Evolutionary conservation across 2,113 vertebrate genomes (phyloP), one percentile per base, ranked within the genome.

Genomic region (Triplophysa dalaica): DNA sequence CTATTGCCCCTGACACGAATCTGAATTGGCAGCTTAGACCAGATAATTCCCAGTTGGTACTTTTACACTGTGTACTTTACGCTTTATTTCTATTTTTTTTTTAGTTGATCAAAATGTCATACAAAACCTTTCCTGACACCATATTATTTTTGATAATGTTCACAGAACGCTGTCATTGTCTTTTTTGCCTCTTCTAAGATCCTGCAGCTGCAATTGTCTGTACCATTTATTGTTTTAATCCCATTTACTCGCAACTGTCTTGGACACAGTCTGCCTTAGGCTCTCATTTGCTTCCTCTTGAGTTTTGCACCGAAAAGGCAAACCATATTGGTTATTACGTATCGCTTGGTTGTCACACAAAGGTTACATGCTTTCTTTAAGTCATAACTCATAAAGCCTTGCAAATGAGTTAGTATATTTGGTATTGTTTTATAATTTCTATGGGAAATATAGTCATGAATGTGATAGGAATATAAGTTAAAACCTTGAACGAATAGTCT

Each of bases 171-270:
- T 21, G 4, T 33, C 3, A 13, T 60, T 74, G 58, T n/a, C 9
- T 52, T 10, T 56, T 70, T 29, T 58, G 17, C n/a, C 33, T 74
- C 8, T 56, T 8, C 33, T 61, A 12, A 14, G 12, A 8, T 8
- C n/a, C 13, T 24, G 22, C 12, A 4, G 33, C 14, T 45, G 24
- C n/a, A 61, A 24, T 22, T 12, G n/a, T 45, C n/a, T 61, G 13
- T 13, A 45, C 38, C 38, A 16, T 61, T 74, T 74, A 22, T 74
- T 61, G 70, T 38, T 74, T 38, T 74, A 74, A 74, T 74, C 10
- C n/a, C 14, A 74, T 74, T 74, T 62, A 1, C 56, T 21, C 41
- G 7, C 14, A 6, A 56, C 70, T 45, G 60, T 56, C 70, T 61
- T 74, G 70, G 70, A 61, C 41, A 26, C 56, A 41, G 8, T 5